phyloP scores from a whole-genome alignment of 1,140 invertebrate species.

The Philotrypesis tridentata region DNA sequence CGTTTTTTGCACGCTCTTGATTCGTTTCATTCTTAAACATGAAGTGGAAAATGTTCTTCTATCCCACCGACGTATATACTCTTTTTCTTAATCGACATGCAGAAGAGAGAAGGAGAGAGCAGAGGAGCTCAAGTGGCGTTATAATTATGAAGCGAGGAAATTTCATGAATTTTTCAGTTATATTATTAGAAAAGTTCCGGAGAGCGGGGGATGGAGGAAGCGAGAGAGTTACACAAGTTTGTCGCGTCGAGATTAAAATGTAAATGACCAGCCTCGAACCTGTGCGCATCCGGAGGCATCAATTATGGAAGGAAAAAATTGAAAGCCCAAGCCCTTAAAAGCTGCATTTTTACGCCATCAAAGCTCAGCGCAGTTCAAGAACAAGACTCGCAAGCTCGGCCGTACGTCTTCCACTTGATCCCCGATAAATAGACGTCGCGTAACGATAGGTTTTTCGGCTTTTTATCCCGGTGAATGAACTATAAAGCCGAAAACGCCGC shows the following conservation, averaged over 20 bases:
- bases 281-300: constrained; percentile 1
- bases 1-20: not conserved
- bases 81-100: not conserved
- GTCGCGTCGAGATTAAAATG: constrained; percentile 29
- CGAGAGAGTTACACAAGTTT: constrained; percentile 39
- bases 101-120: too few relatives aligned
- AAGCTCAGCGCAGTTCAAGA: too few relatives aligned
- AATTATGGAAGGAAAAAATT: constrained; percentile 15
- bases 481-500: not conserved
- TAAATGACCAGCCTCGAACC: constrained; percentile 18
- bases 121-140: constrained; percentile 20
- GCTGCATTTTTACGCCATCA: not conserved
- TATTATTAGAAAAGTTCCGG: constrained; percentile 32
- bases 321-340: not conserved
- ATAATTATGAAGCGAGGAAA: constrained; percentile 33
- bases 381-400: too few relatives aligned
- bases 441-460: not conserved
- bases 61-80: not conserved
- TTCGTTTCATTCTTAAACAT: constrained; percentile 8
- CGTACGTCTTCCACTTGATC: not conserved
- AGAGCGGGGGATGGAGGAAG: not conserved
- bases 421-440: not conserved
- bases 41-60: not conserved
- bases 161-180: constrained; percentile 36
- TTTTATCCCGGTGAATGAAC: not conserved